Base-by-base conservation (phyloP, 2,113 vertebrate species). In the Cephalopholis sonnerati region DNA sequence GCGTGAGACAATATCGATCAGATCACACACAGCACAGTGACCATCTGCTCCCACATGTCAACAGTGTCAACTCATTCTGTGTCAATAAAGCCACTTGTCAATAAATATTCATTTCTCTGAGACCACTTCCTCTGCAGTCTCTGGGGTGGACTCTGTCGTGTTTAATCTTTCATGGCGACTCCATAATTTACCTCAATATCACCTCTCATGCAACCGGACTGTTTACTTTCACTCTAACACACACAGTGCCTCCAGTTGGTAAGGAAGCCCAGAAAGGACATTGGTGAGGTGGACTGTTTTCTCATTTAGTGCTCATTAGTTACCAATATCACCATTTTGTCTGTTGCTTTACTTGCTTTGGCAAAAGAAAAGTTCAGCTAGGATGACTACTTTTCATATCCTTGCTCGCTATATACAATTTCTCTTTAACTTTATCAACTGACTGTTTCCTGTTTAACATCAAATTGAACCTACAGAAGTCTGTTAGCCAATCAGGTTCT, bases 31-130 rank as follows among this genome's bases (percentile, higher is more conserved):
- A 50, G 32, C 64, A 68, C 65, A 50, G 11, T 24, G 59, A 62
- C 29, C 68, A n/a, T 77, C 78, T 82, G 86, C 74, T 67, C 36
- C 69, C 69, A 44, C 54, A 16, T 71, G 83, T 78, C 77, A 69
- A 81, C 80, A 70, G 29, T 74, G 73, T 81, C 83, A 70, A 77
- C 84, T 50, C 59, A 29, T 53, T 86, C 64, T 25, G 63, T 86
- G 80, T 89, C 83, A 83, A 89, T 89, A 86, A 81, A 81, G 64
- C 51, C 36, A n/a, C 77, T 66, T 46, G 66, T 80, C 65, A 55
- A 81, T 84, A 86, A 83, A 86, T 84, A 86, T 84, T 89, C 10
- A 86, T 89, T 78, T 84, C 63, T 75, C 41, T 25, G 51, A 67
- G 76, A 81, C 25, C 24, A 61, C 74, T 51, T 74, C 84, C 69